Conservation (phyloP, 1,140 invertebrate species). For the Yoshiicerus persimilis region DNA sequence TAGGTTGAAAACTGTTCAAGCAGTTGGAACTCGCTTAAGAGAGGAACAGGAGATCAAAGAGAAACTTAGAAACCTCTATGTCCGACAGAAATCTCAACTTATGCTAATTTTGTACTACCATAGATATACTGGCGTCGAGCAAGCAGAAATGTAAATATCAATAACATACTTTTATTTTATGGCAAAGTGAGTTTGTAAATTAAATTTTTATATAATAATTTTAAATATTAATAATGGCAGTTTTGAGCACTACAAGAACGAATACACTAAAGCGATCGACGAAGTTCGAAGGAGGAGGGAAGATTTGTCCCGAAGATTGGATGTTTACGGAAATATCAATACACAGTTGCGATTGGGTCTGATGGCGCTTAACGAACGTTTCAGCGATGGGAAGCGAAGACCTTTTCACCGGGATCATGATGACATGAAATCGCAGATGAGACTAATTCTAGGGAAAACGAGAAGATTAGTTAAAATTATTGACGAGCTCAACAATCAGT, state of each 20-base stretch:
- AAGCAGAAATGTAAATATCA: conserved; percentile 13
- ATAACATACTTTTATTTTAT: neutral
- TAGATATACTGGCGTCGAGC: conserved; percentile 36
- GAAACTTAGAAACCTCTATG: conserved; percentile 27
- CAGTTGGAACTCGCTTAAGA: conserved; percentile 25
- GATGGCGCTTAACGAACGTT: conserved; percentile 35
- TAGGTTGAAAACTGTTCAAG: conserved; percentile 35
- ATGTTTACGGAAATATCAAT: neutral
- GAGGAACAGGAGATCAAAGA: conserved; percentile 33
- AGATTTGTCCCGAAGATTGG: neutral
- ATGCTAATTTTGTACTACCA: conserved; percentile 43
- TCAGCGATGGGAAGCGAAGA: conserved; percentile 14
- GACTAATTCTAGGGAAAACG: conserved; percentile 19
- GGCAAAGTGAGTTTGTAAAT: neutral
- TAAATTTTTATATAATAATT: neutral
- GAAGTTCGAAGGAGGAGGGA: neutral
- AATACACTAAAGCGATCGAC: neutral
- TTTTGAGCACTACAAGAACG: neutral
- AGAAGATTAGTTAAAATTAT: neutral
- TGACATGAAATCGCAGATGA: conserved; percentile 29
- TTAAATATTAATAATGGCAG: neutral
- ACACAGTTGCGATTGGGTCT: neutral
- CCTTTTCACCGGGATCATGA: neutral
- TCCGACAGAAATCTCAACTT: conserved; percentile 40
- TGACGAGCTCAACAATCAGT: neutral